These are phyloP conservation scores for Cotesia vestalis DNA, from an alignment of 1,140 invertebrate species.

Conservation along the genomic window DNA sequence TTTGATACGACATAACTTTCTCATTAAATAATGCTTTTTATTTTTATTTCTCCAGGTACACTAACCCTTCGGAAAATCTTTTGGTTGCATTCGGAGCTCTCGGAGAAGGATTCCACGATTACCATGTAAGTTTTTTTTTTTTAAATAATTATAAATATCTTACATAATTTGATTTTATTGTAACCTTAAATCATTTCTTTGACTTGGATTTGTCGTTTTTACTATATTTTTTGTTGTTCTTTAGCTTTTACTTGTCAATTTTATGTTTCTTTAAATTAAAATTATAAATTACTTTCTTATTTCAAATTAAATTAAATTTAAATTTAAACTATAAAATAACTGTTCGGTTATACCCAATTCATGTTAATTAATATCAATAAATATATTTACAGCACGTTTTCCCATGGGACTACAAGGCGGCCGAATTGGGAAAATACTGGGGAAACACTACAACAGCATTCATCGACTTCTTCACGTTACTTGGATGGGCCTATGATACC, in stretches of 20 bases:
- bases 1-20: neutral
- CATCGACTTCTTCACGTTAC: conserved; percentile 84
- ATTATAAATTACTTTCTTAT: too few relatives aligned
- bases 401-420: conserved; percentile 92
- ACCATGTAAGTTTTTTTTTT: conserved; percentile 68
- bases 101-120: conserved; percentile 94
- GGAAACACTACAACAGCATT: conserved; percentile 86
- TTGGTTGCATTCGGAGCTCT: conserved; percentile 76
- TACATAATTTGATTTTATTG: too few relatives aligned
- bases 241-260: too few relatives aligned
- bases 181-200: too few relatives aligned
- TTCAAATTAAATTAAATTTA: too few relatives aligned
- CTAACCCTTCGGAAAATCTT: conserved; percentile 79
- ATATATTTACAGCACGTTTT: conserved; percentile 75
- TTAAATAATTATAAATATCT: too few relatives aligned
- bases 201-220: too few relatives aligned
- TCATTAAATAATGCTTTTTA: conserved; percentile 5
- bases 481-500: conserved; percentile 90
- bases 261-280: too few relatives aligned
- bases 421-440: conserved; percentile 81
- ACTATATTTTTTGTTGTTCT: too few relatives aligned
- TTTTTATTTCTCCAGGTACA: conserved; percentile 64
- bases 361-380: too few relatives aligned
- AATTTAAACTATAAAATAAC: too few relatives aligned
- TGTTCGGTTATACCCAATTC: too few relatives aligned